Conservation (phyloP, 2,797 vertebrate genomes). For the Karalla daura region DNA sequence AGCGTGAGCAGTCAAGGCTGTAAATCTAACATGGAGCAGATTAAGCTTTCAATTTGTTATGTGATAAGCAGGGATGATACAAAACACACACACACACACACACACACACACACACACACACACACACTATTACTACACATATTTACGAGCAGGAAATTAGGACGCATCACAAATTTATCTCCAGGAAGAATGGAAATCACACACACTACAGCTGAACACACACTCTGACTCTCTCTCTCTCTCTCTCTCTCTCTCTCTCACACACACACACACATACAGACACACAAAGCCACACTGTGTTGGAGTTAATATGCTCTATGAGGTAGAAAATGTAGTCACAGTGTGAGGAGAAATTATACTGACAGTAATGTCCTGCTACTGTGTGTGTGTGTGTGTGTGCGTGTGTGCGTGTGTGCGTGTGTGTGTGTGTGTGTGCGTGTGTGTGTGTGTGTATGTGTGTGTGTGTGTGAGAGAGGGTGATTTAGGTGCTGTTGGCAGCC, state of each 20-base stretch:
- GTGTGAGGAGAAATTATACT: constrained; percentile 90
- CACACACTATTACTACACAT: constrained; percentile 87
- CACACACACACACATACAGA: constrained; percentile 23
- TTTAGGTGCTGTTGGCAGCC: constrained; percentile 31
- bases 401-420: constrained; percentile 11
- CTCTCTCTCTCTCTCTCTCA: constrained; percentile 14
- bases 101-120: constrained; percentile 14
- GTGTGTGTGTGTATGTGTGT: constrained; percentile 12
- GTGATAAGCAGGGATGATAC: constrained; percentile 77
- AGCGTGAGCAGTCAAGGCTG: not conserved
- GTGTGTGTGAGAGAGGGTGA: constrained; percentile 21
- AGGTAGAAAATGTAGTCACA: constrained; percentile 98
- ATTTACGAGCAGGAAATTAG: constrained; percentile 98
- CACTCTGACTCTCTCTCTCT: not conserved
- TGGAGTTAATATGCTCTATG: constrained; percentile 94
- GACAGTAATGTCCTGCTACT: constrained; percentile 81
- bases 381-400: constrained; percentile 24
- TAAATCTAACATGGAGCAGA: constrained; percentile 60
- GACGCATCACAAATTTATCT: constrained; percentile 95
- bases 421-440: constrained; percentile 13
- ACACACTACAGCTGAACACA: constrained; percentile 7
- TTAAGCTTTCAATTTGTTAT: constrained; percentile 88
- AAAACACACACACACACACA: constrained; percentile 73
- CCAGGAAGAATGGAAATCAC: constrained; percentile 77
- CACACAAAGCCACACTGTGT: constrained; percentile 4